phyloP scores from a whole-genome alignment of 92 coral and sea anemone genomes.

The Zoanthus gigantus region DNA sequence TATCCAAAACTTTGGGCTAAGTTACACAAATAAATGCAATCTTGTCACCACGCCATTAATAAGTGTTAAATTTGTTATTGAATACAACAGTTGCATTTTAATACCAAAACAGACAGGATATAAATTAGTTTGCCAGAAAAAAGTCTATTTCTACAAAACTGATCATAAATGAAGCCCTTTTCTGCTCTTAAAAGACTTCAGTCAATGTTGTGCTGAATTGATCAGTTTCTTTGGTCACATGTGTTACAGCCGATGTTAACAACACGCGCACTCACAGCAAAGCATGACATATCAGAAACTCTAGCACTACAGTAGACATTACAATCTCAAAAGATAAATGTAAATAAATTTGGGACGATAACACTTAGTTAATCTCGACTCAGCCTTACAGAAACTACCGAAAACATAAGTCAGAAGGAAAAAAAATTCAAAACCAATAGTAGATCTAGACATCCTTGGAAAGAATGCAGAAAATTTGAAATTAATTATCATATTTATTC shows the following conservation, averaged over 20 bases:
- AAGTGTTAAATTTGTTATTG: neutral
- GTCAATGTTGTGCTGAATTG: neutral
- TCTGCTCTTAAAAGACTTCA: neutral
- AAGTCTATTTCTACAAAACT: too few relatives aligned
- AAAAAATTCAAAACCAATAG: neutral
- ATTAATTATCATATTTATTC: neutral
- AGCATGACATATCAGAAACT: neutral
- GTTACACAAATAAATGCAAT: neutral
- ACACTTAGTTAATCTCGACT: neutral
- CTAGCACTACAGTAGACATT: neutral
- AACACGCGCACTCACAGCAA: neutral
- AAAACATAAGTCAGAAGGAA: neutral
- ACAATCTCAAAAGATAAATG: neutral
- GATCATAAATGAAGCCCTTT: too few relatives aligned
- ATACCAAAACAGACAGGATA: neutral
- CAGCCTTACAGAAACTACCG: neutral
- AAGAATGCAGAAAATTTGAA: neutral
- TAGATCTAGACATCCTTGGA: neutral
- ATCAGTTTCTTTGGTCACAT: neutral
- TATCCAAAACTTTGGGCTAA: neutral
- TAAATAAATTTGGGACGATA: neutral
- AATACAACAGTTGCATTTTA: neutral
- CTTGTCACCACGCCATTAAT: neutral
- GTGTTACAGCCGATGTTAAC: neutral
- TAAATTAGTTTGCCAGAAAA: too few relatives aligned